phyloP scores from a whole-genome alignment of 2,888 invertebrate species.

The Pheosia gnoma region DNA sequence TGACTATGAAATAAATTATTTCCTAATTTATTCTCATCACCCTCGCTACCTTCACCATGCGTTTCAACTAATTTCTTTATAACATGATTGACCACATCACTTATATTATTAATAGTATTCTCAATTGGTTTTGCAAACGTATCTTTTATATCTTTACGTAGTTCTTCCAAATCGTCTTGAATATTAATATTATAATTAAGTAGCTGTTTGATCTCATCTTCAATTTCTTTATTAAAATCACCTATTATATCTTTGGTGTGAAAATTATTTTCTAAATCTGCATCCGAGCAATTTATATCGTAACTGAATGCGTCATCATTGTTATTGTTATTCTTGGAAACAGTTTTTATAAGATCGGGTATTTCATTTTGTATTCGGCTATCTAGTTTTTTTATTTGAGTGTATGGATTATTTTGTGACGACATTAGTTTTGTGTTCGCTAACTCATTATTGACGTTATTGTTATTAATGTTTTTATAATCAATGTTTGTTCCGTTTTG shows the following conservation, averaged over 20 bases:
- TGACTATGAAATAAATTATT: constrained; percentile 33
- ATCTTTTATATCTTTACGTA: constrained; percentile 79
- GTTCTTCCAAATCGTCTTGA: constrained; percentile 75
- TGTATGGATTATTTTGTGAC: constrained; percentile 35
- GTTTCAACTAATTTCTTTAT: constrained; percentile 78
- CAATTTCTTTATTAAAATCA: constrained; percentile 84
- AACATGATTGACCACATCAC: constrained; percentile 80
- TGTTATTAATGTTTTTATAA: constrained; percentile 67
- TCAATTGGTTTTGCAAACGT: constrained; percentile 78
- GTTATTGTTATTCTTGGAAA: constrained; percentile 71
- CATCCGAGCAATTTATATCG: constrained; percentile 63
- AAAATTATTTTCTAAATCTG: constrained; percentile 79
- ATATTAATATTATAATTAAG: constrained; percentile 77
- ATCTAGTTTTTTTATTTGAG: constrained; percentile 46
- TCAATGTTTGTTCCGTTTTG: constrained; percentile 48
- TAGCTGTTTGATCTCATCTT: constrained; percentile 82
- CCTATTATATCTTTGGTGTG: constrained; percentile 80
- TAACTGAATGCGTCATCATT: constrained; percentile 52
- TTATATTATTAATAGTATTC: constrained; percentile 79
- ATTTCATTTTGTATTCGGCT: constrained; percentile 61
- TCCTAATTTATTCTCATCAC: constrained; percentile 35
- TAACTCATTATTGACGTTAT: constrained; percentile 51
- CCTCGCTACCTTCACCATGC: constrained; percentile 56
- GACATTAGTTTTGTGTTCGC: constrained; percentile 40
- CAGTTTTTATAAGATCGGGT: constrained; percentile 74